A percentile compares a stretch with the other conserved stretches of the same genome.
Conservation (phyloP, 2,797 vertebrate genomes). For the Darevskia mixta region DNA sequence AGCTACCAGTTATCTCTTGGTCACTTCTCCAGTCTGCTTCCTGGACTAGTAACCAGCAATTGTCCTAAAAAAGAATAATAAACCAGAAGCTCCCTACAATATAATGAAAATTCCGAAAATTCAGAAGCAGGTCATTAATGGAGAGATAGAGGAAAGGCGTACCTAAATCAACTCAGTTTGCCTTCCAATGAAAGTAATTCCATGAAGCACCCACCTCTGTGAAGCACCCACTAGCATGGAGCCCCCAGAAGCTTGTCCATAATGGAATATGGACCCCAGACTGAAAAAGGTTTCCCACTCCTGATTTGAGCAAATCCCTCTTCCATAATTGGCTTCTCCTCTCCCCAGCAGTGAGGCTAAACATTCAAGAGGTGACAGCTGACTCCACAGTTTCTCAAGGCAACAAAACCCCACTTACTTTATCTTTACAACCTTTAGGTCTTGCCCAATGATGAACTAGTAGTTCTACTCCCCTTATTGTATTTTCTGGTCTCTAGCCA, state of each 20-base stretch:
- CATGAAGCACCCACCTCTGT: not conserved
- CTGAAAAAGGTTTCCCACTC: not conserved
- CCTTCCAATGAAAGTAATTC: not conserved
- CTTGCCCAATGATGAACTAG: constrained; percentile 35
- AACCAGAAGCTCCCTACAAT: too few species aligned
- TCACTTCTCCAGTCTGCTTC: too few species aligned
- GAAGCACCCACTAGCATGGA: too few species aligned
- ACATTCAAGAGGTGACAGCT: constrained; percentile 62
- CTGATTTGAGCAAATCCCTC: not conserved
- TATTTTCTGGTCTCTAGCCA: constrained; percentile 56
- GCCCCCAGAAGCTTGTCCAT: too few species aligned
- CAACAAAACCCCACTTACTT: not conserved
- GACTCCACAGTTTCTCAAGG: constrained; percentile 34
- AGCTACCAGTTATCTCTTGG: too few species aligned
- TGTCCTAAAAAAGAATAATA: too few species aligned
- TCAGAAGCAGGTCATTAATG: too few species aligned
- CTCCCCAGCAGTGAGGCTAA: constrained; percentile 59
- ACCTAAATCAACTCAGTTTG: too few species aligned
- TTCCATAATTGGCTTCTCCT: not conserved
- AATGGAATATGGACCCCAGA: not conserved
- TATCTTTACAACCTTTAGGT: constrained; percentile 40
- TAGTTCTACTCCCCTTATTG: constrained; percentile 40
- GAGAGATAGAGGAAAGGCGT: too few species aligned
- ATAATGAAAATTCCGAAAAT: too few species aligned
- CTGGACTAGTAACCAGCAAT: too few species aligned